Base-by-base conservation (phyloP, 1,140 invertebrate genomes). In the Condylostylus longicornis region DNA sequence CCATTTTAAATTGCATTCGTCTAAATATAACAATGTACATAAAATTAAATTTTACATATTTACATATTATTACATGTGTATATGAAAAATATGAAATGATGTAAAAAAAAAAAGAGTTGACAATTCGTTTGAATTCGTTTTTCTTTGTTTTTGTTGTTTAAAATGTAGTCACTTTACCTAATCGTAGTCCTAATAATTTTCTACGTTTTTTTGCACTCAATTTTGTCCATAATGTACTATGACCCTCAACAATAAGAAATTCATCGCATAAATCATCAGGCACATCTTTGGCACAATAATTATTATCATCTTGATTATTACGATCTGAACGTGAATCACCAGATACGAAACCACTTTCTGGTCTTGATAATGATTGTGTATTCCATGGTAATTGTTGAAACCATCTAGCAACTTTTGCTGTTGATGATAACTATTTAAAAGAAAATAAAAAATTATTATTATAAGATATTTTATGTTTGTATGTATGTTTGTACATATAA, bases 391-490 rank as follows among this genome's bases (percentile, higher is more conserved):
- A 56, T 41, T 75, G 66, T 40, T 77, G 74, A 50, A 79, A 79
- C 77, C 77, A 79, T 27, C 76, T 66, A 42, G 75, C 72, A 48
- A 79, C 75, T 63, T 79, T 79, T 21, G 75, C 75, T 40, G 68
- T 68, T 36, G 75, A 72, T 45, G 72, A 75, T 47, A 79, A 59
- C 75, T 79, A 61, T n/a, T n/a, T 31, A 50, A 45, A 51, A 46
- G 31, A 36, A 31, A 23, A 36, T 10, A 17, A 7, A 22, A 36
- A 25, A 12, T 34, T 34, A 17, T 25, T n/a, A n/a, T n/a, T n/a
- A n/a, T n/a, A n/a, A n/a, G n/a, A n/a, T n/a, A n/a, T n/a, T n/a
- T n/a, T n/a, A n/a, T n/a, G n/a, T n/a, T n/a, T n/a, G n/a, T n/a
- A n/a, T n/a, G n/a, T n/a, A n/a, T n/a, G n/a, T n/a, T n/a, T n/a